phyloP scores from a whole-genome alignment of 2,113 vertebrate genomes.

The Piprites chloris region DNA sequence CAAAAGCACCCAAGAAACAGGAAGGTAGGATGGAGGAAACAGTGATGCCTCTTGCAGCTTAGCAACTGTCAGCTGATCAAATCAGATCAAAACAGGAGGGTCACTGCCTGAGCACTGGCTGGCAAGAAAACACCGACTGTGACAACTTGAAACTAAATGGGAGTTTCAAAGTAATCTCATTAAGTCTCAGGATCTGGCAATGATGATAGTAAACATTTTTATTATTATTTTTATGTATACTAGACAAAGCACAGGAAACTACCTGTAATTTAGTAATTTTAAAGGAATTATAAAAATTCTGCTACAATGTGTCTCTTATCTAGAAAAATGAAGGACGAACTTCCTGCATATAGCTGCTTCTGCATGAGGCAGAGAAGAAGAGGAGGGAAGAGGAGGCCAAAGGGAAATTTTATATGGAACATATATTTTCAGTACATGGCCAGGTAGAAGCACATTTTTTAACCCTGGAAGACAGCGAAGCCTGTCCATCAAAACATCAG shows the following conservation, averaged over 20 bases:
- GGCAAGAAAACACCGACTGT: neutral
- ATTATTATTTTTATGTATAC: neutral
- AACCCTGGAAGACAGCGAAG: neutral
- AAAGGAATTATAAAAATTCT: neutral
- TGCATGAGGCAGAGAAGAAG: neutral
- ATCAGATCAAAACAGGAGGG: conserved; percentile 11
- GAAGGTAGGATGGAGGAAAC: neutral
- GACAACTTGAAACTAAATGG: neutral
- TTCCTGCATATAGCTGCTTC: neutral
- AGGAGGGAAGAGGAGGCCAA: neutral
- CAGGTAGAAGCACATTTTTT: neutral
- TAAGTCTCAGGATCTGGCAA: neutral
- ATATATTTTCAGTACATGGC: neutral
- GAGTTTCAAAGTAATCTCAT: neutral
- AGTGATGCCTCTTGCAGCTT: neutral
- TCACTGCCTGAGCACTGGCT: neutral
- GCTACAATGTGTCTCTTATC: neutral
- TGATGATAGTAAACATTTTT: neutral
- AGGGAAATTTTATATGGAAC: neutral
- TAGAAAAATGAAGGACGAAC: neutral
- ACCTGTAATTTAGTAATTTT: neutral
- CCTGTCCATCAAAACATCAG: neutral
- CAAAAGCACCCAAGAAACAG: neutral
- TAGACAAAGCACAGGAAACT: neutral
- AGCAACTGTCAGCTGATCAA: neutral